Conservation (phyloP, 2,113 vertebrate species). For the Podarcis raffonei region DNA sequence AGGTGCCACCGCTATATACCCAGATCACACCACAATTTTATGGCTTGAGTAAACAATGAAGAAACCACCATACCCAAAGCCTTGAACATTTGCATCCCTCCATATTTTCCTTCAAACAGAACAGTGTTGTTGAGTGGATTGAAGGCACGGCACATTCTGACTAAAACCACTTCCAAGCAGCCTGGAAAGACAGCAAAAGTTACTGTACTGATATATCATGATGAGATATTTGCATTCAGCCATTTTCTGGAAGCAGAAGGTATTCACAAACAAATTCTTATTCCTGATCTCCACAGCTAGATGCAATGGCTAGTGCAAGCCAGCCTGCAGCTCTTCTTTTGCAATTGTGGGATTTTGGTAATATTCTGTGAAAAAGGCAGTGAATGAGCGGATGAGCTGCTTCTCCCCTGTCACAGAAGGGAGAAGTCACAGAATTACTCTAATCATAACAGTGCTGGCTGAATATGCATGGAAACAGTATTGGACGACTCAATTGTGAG, state of each 20-base stretch:
- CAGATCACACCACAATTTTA: background rate
- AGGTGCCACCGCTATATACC: background rate
- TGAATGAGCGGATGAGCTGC: background rate
- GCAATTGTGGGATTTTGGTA: background rate
- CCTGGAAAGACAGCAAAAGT: constrained; percentile 72
- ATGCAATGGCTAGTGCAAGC: background rate
- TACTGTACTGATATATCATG: constrained; percentile 11
- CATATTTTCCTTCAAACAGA: constrained; percentile 99
- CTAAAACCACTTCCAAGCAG: constrained; percentile 98
- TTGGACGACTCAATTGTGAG: background rate
- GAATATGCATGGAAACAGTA: background rate
- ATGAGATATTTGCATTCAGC: background rate
- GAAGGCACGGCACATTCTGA: constrained; percentile 99
- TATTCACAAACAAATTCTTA: background rate
- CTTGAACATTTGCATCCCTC: constrained; percentile 99
- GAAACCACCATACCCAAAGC: constrained; percentile 85
- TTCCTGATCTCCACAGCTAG: background rate
- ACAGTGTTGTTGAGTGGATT: constrained; percentile 99
- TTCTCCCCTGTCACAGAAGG: background rate
- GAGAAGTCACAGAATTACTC: background rate
- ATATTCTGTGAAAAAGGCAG: background rate
- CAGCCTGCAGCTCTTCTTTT: background rate
- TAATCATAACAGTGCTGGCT: background rate
- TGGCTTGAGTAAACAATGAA: constrained; percentile 24
- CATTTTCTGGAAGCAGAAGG: background rate